These are phyloP conservation scores for Caradrina kadenii DNA, from an alignment of 2,888 invertebrate genomes.

Conservation along the genomic window DNA sequence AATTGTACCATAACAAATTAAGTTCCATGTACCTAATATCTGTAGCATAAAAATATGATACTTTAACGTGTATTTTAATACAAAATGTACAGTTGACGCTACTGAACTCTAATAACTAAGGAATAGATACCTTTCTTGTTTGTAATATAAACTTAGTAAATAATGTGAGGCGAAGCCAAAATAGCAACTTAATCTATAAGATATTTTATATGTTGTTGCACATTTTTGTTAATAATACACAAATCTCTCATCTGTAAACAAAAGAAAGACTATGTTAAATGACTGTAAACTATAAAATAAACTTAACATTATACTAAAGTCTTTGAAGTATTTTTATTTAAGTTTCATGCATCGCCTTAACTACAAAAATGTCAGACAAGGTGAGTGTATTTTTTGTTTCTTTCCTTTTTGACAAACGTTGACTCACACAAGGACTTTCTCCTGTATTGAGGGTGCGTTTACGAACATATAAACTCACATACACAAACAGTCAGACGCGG, in stretches of 20 bases:
- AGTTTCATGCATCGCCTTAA: neutral
- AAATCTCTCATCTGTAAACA: slow-evolving; percentile 78
- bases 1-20: slow-evolving; percentile 38
- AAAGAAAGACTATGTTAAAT: slow-evolving; percentile 78
- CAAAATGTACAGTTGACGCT: slow-evolving; percentile 76
- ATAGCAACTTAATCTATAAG: slow-evolving; percentile 65
- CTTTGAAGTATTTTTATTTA: slow-evolving; percentile 42
- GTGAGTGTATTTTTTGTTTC: neutral
- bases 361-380: slow-evolving; percentile 4
- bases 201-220: slow-evolving; percentile 81
- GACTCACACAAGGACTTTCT: no score
- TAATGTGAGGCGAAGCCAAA: slow-evolving; percentile 76
- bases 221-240: slow-evolving; percentile 78
- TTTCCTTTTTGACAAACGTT: no score
- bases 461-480: no score
- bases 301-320: slow-evolving; percentile 64
- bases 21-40: slow-evolving; percentile 52
- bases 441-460: no score
- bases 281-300: slow-evolving; percentile 81
- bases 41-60: slow-evolving; percentile 55
- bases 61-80: slow-evolving; percentile 72
- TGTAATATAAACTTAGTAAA: slow-evolving; percentile 71
- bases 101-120: slow-evolving; percentile 69
- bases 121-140: slow-evolving; percentile 73
- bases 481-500: no score